These are phyloP conservation scores for Triplophysa dalaica DNA, from an alignment of 2,113 vertebrate genomes.

Conservation along the genomic window DNA sequence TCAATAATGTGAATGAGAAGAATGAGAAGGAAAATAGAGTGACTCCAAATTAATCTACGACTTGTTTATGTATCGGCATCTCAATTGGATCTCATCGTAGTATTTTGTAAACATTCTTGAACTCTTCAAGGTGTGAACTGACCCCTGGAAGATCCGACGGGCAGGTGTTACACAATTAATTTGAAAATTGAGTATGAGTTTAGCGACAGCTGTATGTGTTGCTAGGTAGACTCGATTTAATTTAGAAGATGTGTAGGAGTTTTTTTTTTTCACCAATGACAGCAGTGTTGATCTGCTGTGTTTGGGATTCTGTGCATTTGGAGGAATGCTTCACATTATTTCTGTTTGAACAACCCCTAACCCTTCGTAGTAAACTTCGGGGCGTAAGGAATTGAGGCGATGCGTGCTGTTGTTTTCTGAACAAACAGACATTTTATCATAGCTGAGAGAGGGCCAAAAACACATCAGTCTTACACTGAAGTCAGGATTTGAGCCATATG, in stretches of 20 bases:
- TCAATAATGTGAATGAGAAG: slow-evolving; percentile 30
- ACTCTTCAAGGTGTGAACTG: slow-evolving; percentile 6
- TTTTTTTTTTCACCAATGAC: too few relatives aligned
- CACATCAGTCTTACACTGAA: too few relatives aligned
- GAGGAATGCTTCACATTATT: too few relatives aligned
- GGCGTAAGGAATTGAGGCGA: too few relatives aligned
- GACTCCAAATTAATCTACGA: background rate
- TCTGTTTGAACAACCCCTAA: too few relatives aligned
- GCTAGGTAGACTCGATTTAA: background rate
- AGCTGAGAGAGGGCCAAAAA: too few relatives aligned
- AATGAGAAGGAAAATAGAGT: slow-evolving; percentile 8
- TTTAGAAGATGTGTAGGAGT: background rate
- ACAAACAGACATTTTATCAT: too few relatives aligned
- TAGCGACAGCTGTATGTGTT: background rate
- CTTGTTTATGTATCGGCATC: slow-evolving; percentile 5
- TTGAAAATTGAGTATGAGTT: background rate
- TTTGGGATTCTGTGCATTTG: too few relatives aligned
- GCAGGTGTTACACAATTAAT: background rate
- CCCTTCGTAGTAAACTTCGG: too few relatives aligned
- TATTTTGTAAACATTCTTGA: background rate
- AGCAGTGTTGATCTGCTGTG: too few relatives aligned
- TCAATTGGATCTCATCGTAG: background rate
- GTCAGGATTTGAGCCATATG: too few relatives aligned
- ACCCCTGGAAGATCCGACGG: background rate
- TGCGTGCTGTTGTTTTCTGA: too few relatives aligned